These are phyloP conservation scores for Gadopsis bispinosus DNA, from an alignment of 2,797 vertebrate species.

Conservation along the genomic window DNA sequence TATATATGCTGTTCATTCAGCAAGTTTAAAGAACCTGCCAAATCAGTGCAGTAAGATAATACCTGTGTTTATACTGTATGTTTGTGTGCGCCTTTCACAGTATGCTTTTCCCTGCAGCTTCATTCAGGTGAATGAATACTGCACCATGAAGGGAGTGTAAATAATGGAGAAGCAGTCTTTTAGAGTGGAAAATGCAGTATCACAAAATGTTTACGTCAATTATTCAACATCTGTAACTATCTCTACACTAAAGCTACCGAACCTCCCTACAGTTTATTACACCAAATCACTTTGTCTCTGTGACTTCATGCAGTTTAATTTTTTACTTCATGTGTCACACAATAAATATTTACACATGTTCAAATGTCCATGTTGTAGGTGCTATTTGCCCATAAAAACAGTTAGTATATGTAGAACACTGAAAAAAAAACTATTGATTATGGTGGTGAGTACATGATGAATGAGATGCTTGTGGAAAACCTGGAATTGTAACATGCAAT, in stretches of 20 bases:
- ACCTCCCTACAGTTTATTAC: neutral
- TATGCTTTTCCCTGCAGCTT: neutral
- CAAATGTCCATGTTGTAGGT: neutral
- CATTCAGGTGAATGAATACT: slow-evolving; percentile 33
- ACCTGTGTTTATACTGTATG: neutral
- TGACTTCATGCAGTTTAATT: neutral
- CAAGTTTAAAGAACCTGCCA: too few relatives aligned
- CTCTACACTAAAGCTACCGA: slow-evolving; percentile 9
- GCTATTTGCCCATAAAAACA: neutral
- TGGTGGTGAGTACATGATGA: neutral
- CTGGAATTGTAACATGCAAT: neutral
- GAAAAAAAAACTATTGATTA: neutral
- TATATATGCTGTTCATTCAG: neutral
- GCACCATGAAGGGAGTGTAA: slow-evolving; percentile 36
- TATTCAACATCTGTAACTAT: slow-evolving; percentile 36
- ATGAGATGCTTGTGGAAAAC: neutral
- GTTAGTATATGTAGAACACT: neutral
- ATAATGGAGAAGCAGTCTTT: slow-evolving; percentile 42
- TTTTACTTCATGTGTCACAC: neutral
- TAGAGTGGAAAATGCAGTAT: slow-evolving; percentile 48
- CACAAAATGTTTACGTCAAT: slow-evolving; percentile 39
- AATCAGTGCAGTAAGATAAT: neutral
- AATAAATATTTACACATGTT: neutral
- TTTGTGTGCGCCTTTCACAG: neutral
- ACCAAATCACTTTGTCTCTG: neutral